Percentiles rank a stretch among this genome's conserved stretches.
phyloP scores from a whole-genome alignment of 2,888 invertebrate species.

The Volucella inanis region DNA sequence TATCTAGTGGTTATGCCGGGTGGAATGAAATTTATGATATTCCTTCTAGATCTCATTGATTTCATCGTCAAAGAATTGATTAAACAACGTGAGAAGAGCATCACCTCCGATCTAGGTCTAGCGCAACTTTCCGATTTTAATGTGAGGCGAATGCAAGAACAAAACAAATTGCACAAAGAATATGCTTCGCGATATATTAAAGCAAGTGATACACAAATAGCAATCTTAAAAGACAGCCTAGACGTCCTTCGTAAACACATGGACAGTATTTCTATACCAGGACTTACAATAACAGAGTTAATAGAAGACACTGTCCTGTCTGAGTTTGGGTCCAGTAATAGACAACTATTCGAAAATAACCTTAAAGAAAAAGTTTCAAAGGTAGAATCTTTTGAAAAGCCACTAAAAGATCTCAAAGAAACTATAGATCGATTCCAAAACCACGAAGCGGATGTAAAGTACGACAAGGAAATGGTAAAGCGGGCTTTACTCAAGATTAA shows the following conservation, averaged over 20 bases:
- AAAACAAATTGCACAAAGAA: slow-evolving; percentile 78
- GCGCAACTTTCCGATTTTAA: slow-evolving; percentile 67
- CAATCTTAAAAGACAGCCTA: slow-evolving; percentile 74
- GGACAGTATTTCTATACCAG: slow-evolving; percentile 74
- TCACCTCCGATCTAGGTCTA: slow-evolving; percentile 66
- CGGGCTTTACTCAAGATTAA: slow-evolving; percentile 76
- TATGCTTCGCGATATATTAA: slow-evolving; percentile 79
- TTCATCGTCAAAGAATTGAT: slow-evolving; percentile 80
- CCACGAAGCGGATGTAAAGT: slow-evolving; percentile 77
- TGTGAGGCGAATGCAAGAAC: slow-evolving; percentile 76
- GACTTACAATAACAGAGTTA: slow-evolving; percentile 62
- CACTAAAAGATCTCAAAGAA: slow-evolving; percentile 76
- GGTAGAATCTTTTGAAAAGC: slow-evolving; percentile 74
- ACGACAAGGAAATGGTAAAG: slow-evolving; percentile 77
- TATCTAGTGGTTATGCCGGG: slow-evolving; percentile 82
- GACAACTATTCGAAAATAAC: slow-evolving; percentile 66
- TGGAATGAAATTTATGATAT: slow-evolving; percentile 81
- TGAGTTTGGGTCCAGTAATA: slow-evolving; percentile 76
- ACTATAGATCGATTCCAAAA: slow-evolving; percentile 79
- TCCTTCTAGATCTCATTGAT: slow-evolving; percentile 79
- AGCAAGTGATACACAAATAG: slow-evolving; percentile 76
- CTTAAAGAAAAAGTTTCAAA: slow-evolving; percentile 68
- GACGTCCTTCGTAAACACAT: slow-evolving; percentile 73
- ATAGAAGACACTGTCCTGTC: slow-evolving; percentile 76
- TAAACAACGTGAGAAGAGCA: slow-evolving; percentile 78